phyloP scores from a whole-genome alignment of 2,797 vertebrate species.

The Acomys russatus region DNA sequence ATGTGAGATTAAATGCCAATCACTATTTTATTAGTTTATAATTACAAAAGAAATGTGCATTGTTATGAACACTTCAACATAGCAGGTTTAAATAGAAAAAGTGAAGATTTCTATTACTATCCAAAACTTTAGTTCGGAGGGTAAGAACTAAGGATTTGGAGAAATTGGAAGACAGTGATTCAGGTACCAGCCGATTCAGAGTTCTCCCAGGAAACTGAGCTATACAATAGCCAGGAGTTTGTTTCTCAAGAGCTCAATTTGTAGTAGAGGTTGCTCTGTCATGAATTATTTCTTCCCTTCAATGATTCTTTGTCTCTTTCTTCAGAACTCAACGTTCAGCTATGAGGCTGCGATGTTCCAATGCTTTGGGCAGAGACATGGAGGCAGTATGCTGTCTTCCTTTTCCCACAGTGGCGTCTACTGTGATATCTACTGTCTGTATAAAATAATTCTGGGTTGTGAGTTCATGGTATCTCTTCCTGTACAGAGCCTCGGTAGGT shows the following conservation, averaged over 20 bases:
- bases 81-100: background rate
- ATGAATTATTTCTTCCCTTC: background rate
- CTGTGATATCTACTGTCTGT: background rate
- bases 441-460: background rate
- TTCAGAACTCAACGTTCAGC: background rate
- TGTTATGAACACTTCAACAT: conserved; percentile 8
- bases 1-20: background rate
- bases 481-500: background rate
- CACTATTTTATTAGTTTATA: conserved; percentile 49
- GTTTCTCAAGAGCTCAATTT: background rate
- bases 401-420: background rate
- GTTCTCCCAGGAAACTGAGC: background rate
- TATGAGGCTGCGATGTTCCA: background rate
- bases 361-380: background rate
- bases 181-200: background rate
- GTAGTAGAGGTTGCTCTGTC: background rate
- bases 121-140: background rate
- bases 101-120: background rate
- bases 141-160: conserved; percentile 30
- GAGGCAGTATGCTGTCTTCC: background rate
- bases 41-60: conserved; percentile 25
- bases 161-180: background rate
- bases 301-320: background rate
- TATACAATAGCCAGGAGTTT: background rate
- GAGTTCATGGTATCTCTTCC: background rate